Evolutionary conservation across 2,113 vertebrate species (phyloP), one percentile per base, ranked within the genome.

Genomic region (Gadus macrocephalus): DNA sequence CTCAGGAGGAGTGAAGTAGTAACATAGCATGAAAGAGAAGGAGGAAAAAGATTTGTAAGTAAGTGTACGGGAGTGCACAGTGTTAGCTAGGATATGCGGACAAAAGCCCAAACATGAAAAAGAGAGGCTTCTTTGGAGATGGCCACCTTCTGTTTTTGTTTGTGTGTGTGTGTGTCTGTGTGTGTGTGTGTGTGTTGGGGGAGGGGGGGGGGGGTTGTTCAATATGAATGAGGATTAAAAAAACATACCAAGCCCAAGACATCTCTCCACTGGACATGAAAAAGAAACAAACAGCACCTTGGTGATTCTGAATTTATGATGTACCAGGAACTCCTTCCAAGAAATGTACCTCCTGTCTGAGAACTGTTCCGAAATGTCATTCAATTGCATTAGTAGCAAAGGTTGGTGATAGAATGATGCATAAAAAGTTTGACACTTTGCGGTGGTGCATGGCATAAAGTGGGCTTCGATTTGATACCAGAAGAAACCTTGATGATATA

Each of bases 201-300:
- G 20, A 20, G 77, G 75, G 68, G 62, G 35, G 15, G n/a, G 8
- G 61, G 60, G 59, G 80, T 71, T 79, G 67, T 73, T 75, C 53
- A 59, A 71, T 58, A 70, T 4, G 3, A 55, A 59, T 25, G 38
- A 22, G 28, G 31, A 66, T 49, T 49, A 49, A 67, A 66, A 72
- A 88, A 91, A 98, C 97, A 88, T 99, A 98, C 97, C 97, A 97
- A 96, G 90, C 96, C 96, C 91, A 98, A 93, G 89, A 94, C 87
- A 88, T 97, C 95, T 92, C 95, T 95, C 92, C 96, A 96, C 96
- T 98, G 94, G 76, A 90, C 75, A 91, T 90, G 91, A 80, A 94
- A 96, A 82, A 95, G 89, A 97, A 72, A 93, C 82, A 95, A 81
- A 93, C 20, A 91, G 53, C 66, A 73, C 88, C 56, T 81, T 5